Conservation (phyloP, 2,113 vertebrate genomes). For the Myotis brandtii region DNA sequence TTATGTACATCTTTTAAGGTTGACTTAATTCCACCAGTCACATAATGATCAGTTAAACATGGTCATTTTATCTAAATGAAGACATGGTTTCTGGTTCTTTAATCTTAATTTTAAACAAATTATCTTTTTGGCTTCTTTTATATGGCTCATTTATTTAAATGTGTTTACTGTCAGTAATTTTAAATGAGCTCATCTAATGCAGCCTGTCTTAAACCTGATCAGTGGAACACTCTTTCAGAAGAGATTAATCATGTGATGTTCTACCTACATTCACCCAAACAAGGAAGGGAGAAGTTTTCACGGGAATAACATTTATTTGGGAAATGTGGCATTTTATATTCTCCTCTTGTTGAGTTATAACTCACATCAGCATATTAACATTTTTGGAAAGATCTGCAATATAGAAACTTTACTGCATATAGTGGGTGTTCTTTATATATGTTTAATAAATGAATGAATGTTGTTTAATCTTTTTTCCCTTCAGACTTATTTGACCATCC, state of each 20-base stretch:
- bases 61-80: constrained; percentile 19
- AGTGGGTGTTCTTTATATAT: neutral
- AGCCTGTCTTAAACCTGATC: neutral
- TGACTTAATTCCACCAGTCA: neutral
- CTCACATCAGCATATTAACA: neutral
- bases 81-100: neutral
- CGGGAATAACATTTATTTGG: neutral
- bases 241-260: neutral
- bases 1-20: neutral
- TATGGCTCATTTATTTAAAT: neutral
- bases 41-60: neutral
- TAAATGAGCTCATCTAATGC: neutral
- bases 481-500: neutral
- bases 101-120: constrained; percentile 46
- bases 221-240: neutral
- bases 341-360: neutral
- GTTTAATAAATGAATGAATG: neutral
- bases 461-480: neutral
- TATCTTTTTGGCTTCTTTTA: neutral
- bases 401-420: neutral
- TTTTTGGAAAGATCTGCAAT: constrained; percentile 30
- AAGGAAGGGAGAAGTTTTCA: neutral
- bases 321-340: neutral
- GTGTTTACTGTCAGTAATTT: neutral
- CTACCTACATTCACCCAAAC: neutral